A percentile compares a stretch with the other conserved stretches of the same genome.
Conservation (phyloP, 2,888 invertebrate species). For the Amphipoea oculea region DNA sequence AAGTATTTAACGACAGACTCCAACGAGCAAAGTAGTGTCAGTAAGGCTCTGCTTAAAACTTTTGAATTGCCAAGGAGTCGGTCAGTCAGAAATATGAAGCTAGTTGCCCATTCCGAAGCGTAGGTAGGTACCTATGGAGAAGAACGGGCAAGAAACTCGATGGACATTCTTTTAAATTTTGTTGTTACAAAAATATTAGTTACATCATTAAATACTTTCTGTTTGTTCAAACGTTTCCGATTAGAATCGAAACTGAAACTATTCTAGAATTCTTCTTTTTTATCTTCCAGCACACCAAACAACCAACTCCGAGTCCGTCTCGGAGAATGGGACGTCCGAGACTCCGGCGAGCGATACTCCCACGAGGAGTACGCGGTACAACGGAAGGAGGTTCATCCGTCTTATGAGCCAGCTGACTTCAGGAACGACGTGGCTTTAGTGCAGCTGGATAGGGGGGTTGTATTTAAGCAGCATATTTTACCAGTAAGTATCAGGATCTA, state of each 20-base stretch:
- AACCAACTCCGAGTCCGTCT: conserved; percentile 96
- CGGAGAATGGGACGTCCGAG: conserved; percentile 98
- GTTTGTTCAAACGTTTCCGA: background rate
- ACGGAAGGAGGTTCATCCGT: conserved; percentile 97
- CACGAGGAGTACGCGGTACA: conserved; percentile 97
- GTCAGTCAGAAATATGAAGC: no score
- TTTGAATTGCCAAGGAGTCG: no score
- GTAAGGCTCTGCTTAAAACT: no score
- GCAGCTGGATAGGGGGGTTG: conserved; percentile 94
- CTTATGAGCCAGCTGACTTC: conserved; percentile 97
- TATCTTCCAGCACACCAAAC: conserved; percentile 94
- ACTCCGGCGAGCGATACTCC: conserved; percentile 94
- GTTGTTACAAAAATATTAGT: no score
- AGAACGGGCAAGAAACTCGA: no score
- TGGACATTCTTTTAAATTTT: no score
- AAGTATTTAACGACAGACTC: no score
- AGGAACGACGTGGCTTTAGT: conserved; percentile 97
- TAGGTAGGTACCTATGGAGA: no score
- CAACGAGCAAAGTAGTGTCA: no score
- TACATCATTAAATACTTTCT: no score
- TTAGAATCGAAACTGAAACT: background rate
- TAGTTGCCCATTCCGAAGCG: no score
- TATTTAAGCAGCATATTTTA: conserved; percentile 97
- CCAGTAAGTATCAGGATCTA: conserved; percentile 89
- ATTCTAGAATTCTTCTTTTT: background rate